Conservation (phyloP, 2,113 vertebrate species). For the Seriola quinqueradiata region DNA sequence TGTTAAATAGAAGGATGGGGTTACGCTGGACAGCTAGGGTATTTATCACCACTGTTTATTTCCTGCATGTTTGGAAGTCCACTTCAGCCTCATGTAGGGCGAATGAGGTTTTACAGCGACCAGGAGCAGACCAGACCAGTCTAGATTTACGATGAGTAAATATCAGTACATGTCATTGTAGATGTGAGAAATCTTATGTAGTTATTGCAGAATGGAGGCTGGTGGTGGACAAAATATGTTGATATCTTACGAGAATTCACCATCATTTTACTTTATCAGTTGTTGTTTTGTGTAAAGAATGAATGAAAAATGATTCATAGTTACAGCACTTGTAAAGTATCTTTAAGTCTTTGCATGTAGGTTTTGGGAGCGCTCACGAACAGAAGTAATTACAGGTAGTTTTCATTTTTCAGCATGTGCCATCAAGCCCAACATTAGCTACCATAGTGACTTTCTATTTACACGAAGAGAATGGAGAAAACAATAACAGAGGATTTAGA, state of each 20-base stretch:
- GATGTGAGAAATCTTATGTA: not conserved
- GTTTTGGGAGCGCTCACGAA: not conserved
- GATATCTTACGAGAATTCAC: not conserved
- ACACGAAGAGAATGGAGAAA: not conserved
- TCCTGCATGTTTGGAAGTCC: conserved; percentile 17
- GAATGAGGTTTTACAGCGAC: no score
- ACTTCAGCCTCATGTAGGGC: no score
- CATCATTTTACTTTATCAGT: not conserved
- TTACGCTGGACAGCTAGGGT: conserved; percentile 40
- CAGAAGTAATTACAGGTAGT: conserved; percentile 11
- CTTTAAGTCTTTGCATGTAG: not conserved
- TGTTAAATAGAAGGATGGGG: conserved; percentile 61
- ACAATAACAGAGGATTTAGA: conserved; percentile 12
- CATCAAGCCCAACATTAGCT: conserved; percentile 11
- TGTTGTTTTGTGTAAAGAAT: not conserved
- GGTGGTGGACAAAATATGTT: not conserved
- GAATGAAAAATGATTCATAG: not conserved
- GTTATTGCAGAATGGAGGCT: not conserved
- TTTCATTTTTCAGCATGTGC: conserved; percentile 35
- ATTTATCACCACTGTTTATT: conserved; percentile 63
- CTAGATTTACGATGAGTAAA: not conserved
- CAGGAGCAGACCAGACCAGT: no score
- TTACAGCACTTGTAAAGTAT: not conserved
- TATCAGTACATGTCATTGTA: not conserved
- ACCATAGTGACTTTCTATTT: not conserved